Conservation (phyloP, 1,140 invertebrate species). For the Myzus persicae region DNA sequence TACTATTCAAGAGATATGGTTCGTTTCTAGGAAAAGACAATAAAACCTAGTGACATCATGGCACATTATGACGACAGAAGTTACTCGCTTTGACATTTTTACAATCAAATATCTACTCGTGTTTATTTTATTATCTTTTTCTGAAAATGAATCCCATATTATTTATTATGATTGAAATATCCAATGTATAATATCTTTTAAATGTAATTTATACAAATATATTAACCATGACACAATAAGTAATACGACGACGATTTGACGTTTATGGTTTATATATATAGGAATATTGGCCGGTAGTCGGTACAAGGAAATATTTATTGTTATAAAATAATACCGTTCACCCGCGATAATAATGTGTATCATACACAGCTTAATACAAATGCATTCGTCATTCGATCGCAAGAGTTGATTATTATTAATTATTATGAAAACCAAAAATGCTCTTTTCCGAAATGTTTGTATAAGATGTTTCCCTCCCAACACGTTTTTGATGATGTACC, state of each 20-base stretch:
- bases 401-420: not conserved
- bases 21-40: constrained; percentile 8
- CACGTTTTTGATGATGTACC: too few species aligned
- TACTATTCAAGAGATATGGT: not conserved
- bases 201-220: not conserved
- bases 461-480: too few species aligned
- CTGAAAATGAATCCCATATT: not conserved
- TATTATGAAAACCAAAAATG: too few species aligned
- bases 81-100: constrained; percentile 38
- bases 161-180: constrained; percentile 43
- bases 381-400: not conserved
- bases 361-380: too few species aligned
- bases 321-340: not conserved
- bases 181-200: not conserved
- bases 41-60: not conserved
- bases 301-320: too few species aligned
- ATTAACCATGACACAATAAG: not conserved
- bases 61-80: not conserved
- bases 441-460: too few species aligned
- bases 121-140: constrained; percentile 23
- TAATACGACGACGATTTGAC: not conserved
- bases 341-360: too few species aligned
- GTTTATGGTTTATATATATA: not conserved
- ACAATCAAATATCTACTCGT: not conserved
- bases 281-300: not conserved